Base-by-base conservation (phyloP, 1,140 invertebrate species). In the Eulimnadia texana region DNA sequence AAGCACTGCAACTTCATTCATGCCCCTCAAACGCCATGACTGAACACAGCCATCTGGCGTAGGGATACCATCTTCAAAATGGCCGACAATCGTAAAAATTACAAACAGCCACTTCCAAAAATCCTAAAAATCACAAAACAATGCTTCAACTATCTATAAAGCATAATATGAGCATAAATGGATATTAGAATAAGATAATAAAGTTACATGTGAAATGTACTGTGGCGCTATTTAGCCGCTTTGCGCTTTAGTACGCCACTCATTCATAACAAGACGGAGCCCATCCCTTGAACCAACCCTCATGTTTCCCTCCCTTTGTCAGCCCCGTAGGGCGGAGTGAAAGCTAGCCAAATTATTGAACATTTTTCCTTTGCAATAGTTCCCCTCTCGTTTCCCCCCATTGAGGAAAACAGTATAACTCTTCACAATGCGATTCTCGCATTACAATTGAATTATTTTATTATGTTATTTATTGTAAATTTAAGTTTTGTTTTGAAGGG, bases 231-330 rank as follows among this genome's bases (percentile, higher is more conserved):
- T 33, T 29, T 57, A 22, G 55, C 55, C 55, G 27, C 55, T 23
- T 27, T 29, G 55, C 27, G 19, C 2, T 25, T 13, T 1, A 16
- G 11, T 57, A 27, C 55, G 55, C 55, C 55, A 57, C 55, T 57
- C 55, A 57, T 57, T 57, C 55, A 57, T 57, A 57, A 57, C 55
- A 57, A 57, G 22, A 56, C 23, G 13, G 24, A 24, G 20, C n/a
- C 28, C 55, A 42, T 42, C 33, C 33, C 33, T 42, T 42, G 6
- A 42, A 6, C 33, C 33, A 9, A 42, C 33, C 33, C 33, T 42
- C 16, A 16, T n/a, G n/a, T n/a, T 42, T 42, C 6, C 33, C 6
- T 16, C 33, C 33, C 33, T 9, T 42, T 42, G 33, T 42, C 33
- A 42, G 33, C 33, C 33, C 33, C 6, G 16, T 16, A 16, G 33